These are phyloP conservation scores for Rotaria sp. DNA, from an alignment of 2,888 invertebrate species.

Conservation along the genomic window DNA sequence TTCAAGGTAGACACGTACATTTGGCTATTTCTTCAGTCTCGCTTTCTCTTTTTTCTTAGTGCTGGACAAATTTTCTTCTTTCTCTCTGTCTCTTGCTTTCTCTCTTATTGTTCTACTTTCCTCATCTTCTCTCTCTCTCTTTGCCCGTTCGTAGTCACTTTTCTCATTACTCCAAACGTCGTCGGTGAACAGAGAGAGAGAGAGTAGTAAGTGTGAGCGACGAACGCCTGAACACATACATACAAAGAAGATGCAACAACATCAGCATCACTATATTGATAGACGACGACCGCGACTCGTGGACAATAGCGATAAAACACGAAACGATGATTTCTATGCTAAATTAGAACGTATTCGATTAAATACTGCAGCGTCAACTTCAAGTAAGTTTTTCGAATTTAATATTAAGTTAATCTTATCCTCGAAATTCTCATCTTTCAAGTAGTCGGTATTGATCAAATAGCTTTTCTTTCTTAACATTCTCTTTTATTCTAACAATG, in stretches of 20 bases:
- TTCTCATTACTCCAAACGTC: slow-evolving; percentile 19
- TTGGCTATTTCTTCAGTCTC: neutral
- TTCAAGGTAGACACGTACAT: neutral
- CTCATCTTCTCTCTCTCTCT: neutral
- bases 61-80: neutral
- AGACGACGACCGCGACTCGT: neutral
- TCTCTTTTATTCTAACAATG: neutral
- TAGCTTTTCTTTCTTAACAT: neutral
- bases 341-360: neutral
- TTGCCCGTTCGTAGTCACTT: slow-evolving; percentile 12
- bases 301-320: neutral
- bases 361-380: neutral
- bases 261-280: neutral
- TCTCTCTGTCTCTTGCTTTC: neutral
- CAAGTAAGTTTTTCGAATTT: neutral
- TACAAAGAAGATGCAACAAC: neutral
- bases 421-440: neutral
- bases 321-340: neutral
- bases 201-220: neutral
- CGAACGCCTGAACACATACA: neutral
- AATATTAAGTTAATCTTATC: neutral
- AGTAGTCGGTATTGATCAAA: neutral
- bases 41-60: neutral
- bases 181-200: neutral
- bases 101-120: neutral